Base-by-base conservation (phyloP, 2,113 vertebrate genomes). In the Euleptes europaea region DNA sequence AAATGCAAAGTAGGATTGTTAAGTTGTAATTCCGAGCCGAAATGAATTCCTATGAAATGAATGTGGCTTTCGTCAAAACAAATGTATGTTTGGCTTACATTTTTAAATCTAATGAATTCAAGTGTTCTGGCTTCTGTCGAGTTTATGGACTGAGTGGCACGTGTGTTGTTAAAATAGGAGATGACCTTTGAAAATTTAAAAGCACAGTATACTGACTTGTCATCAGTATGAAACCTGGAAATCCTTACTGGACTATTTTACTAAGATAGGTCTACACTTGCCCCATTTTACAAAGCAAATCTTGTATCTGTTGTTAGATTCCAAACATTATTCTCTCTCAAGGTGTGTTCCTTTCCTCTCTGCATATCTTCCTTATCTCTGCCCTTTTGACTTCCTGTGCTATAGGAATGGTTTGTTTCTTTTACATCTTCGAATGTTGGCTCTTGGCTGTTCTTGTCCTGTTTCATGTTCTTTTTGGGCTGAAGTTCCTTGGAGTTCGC, bases 61-160 rank as follows among this genome's bases (percentile, higher is more conserved):
- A 71, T 71, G n/a, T 72, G 51, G 77, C 51, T 63, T 72, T 72
- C 14, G 14, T 72, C 42, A 69, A 79, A 60, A 17, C 57, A 44
- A 73, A 63, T 79, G 40, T 85, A 31, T 80, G 69, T 80, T 85
- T 85, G 40, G 28, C 51, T 85, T 47, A 67, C 72, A 2, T 19
- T 63, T 73, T 65, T 21, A 79, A 72, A 72, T 79, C 51, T 77
- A 31, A 73, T 85, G 40, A 63, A 47, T 85, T 85, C 84, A 79
- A 44, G 35, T 21, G 14, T 10, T 63, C 35, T 65, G 65, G 12
- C 51, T 47, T 79, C 31, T 69, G 38, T 65, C 8, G 38, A 21
- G 17, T n/a, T 79, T 49, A n/a, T 35, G 60, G 42, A 65, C 73
- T 49, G 69, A 72, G 69, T n/a, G 3, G 7, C 51, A 35, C 44